phyloP scores from a whole-genome alignment of 2,113 vertebrate genomes.

The Lycocorax pyrrhopterus region DNA sequence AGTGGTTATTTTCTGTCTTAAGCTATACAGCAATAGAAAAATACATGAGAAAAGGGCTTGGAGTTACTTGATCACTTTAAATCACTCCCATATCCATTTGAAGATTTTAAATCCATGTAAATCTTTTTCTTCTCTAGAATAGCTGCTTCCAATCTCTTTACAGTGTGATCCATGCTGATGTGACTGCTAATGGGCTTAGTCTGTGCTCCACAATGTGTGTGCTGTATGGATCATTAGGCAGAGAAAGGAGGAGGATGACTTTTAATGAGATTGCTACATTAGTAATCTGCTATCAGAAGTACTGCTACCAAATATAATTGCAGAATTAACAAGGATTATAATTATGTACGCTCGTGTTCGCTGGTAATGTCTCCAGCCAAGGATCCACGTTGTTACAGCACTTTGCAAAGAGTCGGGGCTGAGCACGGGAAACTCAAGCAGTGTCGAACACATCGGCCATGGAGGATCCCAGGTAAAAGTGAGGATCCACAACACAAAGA shows the following conservation, averaged over 20 bases:
- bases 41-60: background rate
- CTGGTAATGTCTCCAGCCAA: background rate
- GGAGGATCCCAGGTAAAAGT: background rate
- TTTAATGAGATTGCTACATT: constrained; percentile 19
- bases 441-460: fast-evolving
- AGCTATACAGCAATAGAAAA: background rate
- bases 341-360: background rate
- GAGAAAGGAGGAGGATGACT: constrained; percentile 20
- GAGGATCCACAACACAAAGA: background rate
- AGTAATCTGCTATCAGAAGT: constrained; percentile 26
- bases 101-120: constrained; percentile 22
- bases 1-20: background rate
- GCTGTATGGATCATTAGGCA: constrained; percentile 18
- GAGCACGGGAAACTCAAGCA: background rate
- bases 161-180: background rate
- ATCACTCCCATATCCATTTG: background rate
- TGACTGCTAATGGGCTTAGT: constrained; percentile 18
- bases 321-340: constrained; percentile 29
- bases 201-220: background rate
- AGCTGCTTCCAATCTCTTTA: background rate
- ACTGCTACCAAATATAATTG: constrained; percentile 7
- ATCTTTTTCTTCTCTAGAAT: background rate
- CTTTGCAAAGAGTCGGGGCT: background rate
- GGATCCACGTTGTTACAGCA: background rate
- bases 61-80: background rate